Evolutionary conservation across 2,888 invertebrate genomes (phyloP), one percentile per base, ranked within the genome.

Genomic region (Cactoblastis cactorum): DNA sequence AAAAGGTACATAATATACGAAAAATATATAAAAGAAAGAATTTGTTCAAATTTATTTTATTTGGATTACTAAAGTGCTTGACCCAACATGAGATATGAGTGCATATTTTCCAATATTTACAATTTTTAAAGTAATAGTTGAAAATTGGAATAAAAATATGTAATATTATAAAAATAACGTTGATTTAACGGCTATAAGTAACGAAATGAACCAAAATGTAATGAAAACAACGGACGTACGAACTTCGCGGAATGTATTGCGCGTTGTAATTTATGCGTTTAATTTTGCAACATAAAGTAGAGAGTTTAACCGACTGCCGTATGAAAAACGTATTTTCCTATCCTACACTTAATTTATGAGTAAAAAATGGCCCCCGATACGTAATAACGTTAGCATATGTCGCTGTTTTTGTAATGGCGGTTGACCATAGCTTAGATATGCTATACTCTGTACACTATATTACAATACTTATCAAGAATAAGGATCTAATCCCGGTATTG

Each of bases 201-300:
- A 43, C 15, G n/a, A n/a, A n/a, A n/a, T n/a, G n/a, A n/a, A 9
- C 43, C 28, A 17, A 17, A 43, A 43, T 4, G 24, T 12, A 11
- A 28, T 28, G 43, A 28, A 35, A 34, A 46, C 33, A 35, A 34
- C 14, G 14, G 39, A 18, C 15, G 17, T 1, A 28, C 28, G 12
- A 49, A 39, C 24, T 49, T 58, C 34, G 32, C 50, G 43, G 56
- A 54, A 58, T 57, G 59, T 67, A 63, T 62, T 61, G 56, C 54
- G 62, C 61, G 53, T 61, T 58, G 77, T 80, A 81, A 88, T 87
- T 88, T 88, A 88, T 86, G 86, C 54, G 76, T 87, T 87, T 84
- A 83, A 88, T 88, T 87, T 85, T 74, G 77, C 79, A 70, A 78
- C 78, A 77, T 78, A 79, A 80, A 80, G 80, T 77, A 71, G 68